A percentile compares a stretch with the other conserved stretches of the same genome.
phyloP scores from a whole-genome alignment of 2,113 vertebrate genomes.

The Corythornis madagascariensis region DNA sequence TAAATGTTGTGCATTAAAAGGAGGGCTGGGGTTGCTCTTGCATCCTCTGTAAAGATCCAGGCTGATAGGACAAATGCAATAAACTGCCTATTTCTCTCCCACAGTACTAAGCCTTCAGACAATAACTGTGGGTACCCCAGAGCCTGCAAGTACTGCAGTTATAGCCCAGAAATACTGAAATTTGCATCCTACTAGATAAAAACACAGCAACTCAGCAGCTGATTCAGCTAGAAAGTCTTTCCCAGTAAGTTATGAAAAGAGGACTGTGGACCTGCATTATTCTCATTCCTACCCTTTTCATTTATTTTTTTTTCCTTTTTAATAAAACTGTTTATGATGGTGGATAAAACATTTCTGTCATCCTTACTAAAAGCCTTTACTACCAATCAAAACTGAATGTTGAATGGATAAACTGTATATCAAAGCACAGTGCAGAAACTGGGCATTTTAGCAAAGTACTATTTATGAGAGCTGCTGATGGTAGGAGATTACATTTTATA shows the following conservation, averaged over 20 bases:
- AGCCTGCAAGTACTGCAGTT: neutral
- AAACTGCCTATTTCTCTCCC: neutral
- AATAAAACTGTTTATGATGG: slow-evolving; percentile 62
- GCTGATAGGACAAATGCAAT: neutral
- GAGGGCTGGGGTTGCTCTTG: neutral
- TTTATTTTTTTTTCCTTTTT: neutral
- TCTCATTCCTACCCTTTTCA: neutral
- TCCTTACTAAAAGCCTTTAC: slow-evolving; percentile 57
- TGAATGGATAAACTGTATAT: slow-evolving; percentile 42
- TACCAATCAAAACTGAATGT: slow-evolving; percentile 40
- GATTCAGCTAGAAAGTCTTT: slow-evolving; percentile 62
- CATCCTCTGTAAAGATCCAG: neutral
- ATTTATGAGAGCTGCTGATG: slow-evolving; percentile 52
- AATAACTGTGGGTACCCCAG: neutral
- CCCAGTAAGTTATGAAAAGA: slow-evolving; percentile 47
- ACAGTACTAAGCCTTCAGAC: neutral
- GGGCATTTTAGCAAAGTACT: slow-evolving; percentile 45
- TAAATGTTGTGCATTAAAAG: neutral
- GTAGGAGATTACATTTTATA: slow-evolving; percentile 61
- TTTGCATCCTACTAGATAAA: slow-evolving; percentile 25
- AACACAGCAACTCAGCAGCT: slow-evolving; percentile 56
- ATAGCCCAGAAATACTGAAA: slow-evolving; percentile 12
- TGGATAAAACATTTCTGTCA: slow-evolving; percentile 63
- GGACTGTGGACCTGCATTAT: slow-evolving; percentile 35
- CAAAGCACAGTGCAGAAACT: slow-evolving; percentile 47